Evolutionary conservation across 2,113 vertebrate genomes (phyloP), one percentile per base, ranked within the genome.

Genomic region (Misgurnus mizolepis): DNA sequence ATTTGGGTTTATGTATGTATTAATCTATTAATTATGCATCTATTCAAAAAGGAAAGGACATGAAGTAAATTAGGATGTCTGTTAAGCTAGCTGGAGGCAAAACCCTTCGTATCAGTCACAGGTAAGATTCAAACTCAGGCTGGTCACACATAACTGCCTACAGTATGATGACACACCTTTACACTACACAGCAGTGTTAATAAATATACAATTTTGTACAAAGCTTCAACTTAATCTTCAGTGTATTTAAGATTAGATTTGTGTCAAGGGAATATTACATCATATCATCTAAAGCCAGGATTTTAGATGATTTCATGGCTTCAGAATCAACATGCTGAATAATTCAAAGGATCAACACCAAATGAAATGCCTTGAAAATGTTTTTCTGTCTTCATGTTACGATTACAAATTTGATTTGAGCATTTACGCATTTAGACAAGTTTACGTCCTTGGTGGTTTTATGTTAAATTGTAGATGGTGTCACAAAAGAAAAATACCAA

Each of bases 321-420:
- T 50, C n/a, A 22, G 17, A 74, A 74, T 11, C 43, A 10, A 49
- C 40, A 17, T 15, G 5, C 53, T 76, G 47, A 65, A 76, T 76
- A 53, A 76, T 76, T 39, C 18, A 76, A 76, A 39, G 61, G 47
- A 53, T 53, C 61, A 53, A 39, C 60, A 76, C 15, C 74, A 66
- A 66, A 66, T 55, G 10, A 49, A 76, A 76, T 76, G 22, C 61
- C 61, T 65, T 65, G n/a, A 66, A 66, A 53, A 66, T 49, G 34
- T 66, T 34, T 62, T 4, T n/a, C 39, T 45, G 41, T 72, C 17
- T 45, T 60, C 7, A 2, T 7, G 10, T 43, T 14, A 47, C 4
- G 10, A 61, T 17, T 34, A 27, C 40, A 62, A 75, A 75, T 75
- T 6, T 3, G 43, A 62, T 75, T 34, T 27, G 18, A 34, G 12